Percentiles rank a stretch among this genome's conserved stretches.
Evolutionary conservation across 2,113 vertebrate species (phyloP).

Genomic region (Amphiprion percula): DNA sequence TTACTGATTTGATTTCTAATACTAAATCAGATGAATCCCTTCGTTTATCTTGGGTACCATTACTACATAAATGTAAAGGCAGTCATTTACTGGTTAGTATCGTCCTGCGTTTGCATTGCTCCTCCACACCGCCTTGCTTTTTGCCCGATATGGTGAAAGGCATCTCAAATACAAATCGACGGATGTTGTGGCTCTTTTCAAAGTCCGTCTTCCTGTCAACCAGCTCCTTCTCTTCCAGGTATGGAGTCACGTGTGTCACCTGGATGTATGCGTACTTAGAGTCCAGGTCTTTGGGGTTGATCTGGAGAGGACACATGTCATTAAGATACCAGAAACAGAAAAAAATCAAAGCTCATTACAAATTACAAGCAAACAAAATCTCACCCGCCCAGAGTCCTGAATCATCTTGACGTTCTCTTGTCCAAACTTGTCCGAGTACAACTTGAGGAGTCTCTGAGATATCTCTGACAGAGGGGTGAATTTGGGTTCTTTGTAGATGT

Average conservation of each 20-base stretch:
- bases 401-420: slow-evolving; percentile 99
- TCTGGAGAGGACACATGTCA: slow-evolving; percentile 78
- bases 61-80: background rate
- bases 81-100: slow-evolving; percentile 90
- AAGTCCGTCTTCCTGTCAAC: slow-evolving; percentile 96
- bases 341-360: background rate
- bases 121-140: slow-evolving; percentile 94
- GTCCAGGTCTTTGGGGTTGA: slow-evolving; percentile 98
- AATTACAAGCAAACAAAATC: slow-evolving; percentile 14
- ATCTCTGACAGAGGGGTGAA: slow-evolving; percentile 96
- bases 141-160: slow-evolving; percentile 96
- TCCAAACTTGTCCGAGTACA: slow-evolving; percentile 99
- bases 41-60: background rate
- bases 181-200: slow-evolving; percentile 96
- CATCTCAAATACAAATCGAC: slow-evolving; percentile 98
- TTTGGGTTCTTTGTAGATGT: slow-evolving; percentile 99
- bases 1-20: too few species aligned
- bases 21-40: background rate
- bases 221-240: slow-evolving; percentile 96
- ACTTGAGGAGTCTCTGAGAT: slow-evolving; percentile 96
- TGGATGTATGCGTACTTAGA: slow-evolving; percentile 98
- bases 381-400: slow-evolving; percentile 96
- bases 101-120: slow-evolving; percentile 96
- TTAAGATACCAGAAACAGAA: background rate
- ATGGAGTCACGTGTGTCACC: slow-evolving; percentile 95